Percentiles rank a stretch among this genome's conserved stretches.
Conservation (phyloP, 1,140 invertebrate species). For the Chironomus tepperi region DNA sequence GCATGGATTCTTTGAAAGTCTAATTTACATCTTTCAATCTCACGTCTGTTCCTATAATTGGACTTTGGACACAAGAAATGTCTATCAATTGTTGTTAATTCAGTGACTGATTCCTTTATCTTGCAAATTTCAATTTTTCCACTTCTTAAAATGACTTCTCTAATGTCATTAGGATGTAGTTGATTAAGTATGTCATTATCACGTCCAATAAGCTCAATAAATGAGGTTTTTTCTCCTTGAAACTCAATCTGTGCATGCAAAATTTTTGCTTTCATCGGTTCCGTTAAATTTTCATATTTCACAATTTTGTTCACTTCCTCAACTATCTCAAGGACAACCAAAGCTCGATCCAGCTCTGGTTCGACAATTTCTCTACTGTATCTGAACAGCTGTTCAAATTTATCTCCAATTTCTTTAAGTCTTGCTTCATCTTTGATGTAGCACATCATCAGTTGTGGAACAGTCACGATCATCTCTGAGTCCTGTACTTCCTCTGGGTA, state of each 20-base stretch:
- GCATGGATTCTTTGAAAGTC: too few relatives aligned
- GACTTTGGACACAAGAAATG: too few relatives aligned
- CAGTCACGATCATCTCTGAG: not conserved
- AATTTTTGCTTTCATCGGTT: not conserved
- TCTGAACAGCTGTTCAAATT: not conserved
- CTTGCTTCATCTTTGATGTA: not conserved
- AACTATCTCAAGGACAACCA: not conserved
- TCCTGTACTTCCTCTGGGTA: not conserved
- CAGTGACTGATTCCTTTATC: not conserved
- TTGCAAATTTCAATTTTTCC: too few relatives aligned
- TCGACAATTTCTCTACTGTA: not conserved
- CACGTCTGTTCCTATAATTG: too few relatives aligned
- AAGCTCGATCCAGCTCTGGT: not conserved
- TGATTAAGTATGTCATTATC: not conserved
- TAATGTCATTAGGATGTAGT: not conserved
- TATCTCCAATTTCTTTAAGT: not conserved
- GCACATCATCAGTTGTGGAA: not conserved
- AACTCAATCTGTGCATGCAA: not conserved
- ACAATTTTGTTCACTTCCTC: not conserved
- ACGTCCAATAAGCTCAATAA: not conserved
- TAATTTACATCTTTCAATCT: too few relatives aligned
- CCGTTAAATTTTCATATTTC: not conserved
- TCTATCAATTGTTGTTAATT: too few relatives aligned
- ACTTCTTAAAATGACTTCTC: not conserved
- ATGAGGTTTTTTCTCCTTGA: not conserved